Evolutionary conservation across 2,888 invertebrate species (phyloP).

Genomic region (Ptychoptera albimana): DNA sequence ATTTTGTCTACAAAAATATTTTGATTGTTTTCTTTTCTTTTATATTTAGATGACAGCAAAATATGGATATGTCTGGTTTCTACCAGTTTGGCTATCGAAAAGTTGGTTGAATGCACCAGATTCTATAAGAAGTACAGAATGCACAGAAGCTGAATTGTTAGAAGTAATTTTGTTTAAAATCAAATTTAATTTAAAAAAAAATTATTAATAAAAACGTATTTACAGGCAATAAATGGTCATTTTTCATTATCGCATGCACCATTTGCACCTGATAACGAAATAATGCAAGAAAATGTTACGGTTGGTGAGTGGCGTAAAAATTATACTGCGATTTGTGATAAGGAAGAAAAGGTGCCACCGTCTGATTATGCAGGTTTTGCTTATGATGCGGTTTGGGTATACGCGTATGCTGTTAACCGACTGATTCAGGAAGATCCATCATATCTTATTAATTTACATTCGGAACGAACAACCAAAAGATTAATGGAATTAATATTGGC

Average conservation of each 20-base stretch:
- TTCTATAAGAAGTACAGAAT: conserved; percentile 31
- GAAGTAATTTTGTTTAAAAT: conserved; percentile 20
- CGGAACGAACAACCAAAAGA: conserved; percentile 18
- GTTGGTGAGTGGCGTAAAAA: conserved; percentile 43
- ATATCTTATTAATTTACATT: conserved; percentile 16
- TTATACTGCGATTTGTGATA: conserved; percentile 20
- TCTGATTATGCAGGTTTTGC: conserved; percentile 59
- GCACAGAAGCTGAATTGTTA: conserved; percentile 44
- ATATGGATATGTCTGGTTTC: conserved; percentile 72
- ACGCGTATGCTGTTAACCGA: conserved; percentile 51
- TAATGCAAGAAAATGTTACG: conserved; percentile 48
- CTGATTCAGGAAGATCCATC: conserved; percentile 35
- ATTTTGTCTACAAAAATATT: not conserved
- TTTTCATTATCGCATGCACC: conserved; percentile 52
- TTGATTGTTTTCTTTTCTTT: not conserved
- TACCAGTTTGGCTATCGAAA: conserved; percentile 54
- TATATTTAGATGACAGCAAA: conserved; percentile 47
- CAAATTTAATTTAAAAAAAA: not conserved
- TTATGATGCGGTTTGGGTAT: conserved; percentile 72
- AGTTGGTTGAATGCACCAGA: conserved; percentile 45
- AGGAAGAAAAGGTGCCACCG: conserved; percentile 8
- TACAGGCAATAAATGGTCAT: conserved; percentile 50
- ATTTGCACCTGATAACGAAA: conserved; percentile 40
- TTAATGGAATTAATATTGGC: conserved; percentile 44
- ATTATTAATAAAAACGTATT: not conserved